Base-by-base conservation (phyloP, 1,140 invertebrate genomes). In the Scaptomyza pallida region DNA sequence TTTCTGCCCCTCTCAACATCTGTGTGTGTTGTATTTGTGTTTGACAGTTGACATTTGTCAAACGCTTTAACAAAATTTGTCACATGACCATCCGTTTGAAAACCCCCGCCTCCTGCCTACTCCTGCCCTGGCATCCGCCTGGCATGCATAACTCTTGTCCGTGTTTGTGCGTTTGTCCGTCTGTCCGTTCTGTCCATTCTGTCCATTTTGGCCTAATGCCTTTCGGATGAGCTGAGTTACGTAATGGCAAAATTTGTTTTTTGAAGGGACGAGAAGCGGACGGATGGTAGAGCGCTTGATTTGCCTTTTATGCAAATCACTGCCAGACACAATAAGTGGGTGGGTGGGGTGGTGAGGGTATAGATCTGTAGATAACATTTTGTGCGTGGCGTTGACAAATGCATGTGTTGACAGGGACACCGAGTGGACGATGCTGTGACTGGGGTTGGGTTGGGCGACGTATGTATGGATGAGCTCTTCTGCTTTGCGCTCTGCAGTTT, bases 1-100 rank as follows among this genome's bases (percentile, higher is more conserved):
- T 45, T 13, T n/a, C 47, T 67, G 72, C 41, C 8, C 2, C 3
- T 19, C 17, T 26, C 6, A 6, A 68, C 78, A 72, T 77, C 70
- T 50, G n/a, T n/a, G n/a, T n/a, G n/a, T 69, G 65, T 70, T 70
- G 68, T 71, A 45, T 78, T 77, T 72, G 75, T 74, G 41, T 75
- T 77, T 85, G 80, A 89, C 86, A 89, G 85, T 80, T 89, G 86
- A 89, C 85, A 89, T 89, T 89, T 89, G 85, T 89, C 85, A 89
- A 85, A 78, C 77, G 85, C 74, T 77, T 54, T 89, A 82, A 82
- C 82, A 75, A 82, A 86, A 78, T 86, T 78, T 86, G 82, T 88
- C 74, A 79, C 67, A 81, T 69, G 72, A 40, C 47, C 47, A 52
- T 52, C 48, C 68, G 23, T 37, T 43, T 5, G 4, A n/a, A 5